These are phyloP conservation scores for Pammene aurita DNA, from an alignment of 2,888 invertebrate genomes.

Conservation along the genomic window DNA sequence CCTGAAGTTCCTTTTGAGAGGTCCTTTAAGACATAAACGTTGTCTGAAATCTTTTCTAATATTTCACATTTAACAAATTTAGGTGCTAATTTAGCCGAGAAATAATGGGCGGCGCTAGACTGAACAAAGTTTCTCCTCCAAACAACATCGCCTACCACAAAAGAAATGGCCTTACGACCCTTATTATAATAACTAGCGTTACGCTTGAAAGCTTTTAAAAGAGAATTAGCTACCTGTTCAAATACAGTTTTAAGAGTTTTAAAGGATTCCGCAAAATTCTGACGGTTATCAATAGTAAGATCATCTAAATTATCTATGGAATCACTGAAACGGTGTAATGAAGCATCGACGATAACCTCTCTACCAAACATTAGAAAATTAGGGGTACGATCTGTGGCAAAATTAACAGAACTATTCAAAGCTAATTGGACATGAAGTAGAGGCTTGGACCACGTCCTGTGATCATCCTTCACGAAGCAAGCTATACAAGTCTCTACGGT, in stretches of 20 bases:
- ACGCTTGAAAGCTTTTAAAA: no score
- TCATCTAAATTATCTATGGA: constrained; percentile 5
- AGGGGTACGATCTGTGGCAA: constrained; percentile 23
- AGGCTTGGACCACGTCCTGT: constrained; percentile 9
- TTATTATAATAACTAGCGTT: no score
- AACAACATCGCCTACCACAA: no score
- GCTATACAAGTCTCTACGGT: no score
- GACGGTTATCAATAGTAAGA: constrained; percentile 4
- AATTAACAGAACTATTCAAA: constrained; percentile 23
- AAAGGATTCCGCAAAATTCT: neutral
- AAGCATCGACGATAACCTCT: constrained; percentile 24
- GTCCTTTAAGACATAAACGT: constrained; percentile 30
- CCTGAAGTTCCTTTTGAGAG: constrained; percentile 15
- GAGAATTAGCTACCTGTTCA: neutral
- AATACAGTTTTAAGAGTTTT: neutral
- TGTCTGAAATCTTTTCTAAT: constrained; percentile 15
- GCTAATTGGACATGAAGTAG: constrained; percentile 24
- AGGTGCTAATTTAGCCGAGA: constrained; percentile 27
- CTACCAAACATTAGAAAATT: constrained; percentile 34
- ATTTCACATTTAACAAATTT: constrained; percentile 31
- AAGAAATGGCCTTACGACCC: no score
- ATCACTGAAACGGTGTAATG: constrained; percentile 10
- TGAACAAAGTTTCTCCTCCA: no score
- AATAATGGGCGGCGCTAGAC: constrained; percentile 22
- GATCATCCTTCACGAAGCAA: no score